phyloP scores from a whole-genome alignment of 2,888 invertebrate species.

The Napeogenes sylphis region DNA sequence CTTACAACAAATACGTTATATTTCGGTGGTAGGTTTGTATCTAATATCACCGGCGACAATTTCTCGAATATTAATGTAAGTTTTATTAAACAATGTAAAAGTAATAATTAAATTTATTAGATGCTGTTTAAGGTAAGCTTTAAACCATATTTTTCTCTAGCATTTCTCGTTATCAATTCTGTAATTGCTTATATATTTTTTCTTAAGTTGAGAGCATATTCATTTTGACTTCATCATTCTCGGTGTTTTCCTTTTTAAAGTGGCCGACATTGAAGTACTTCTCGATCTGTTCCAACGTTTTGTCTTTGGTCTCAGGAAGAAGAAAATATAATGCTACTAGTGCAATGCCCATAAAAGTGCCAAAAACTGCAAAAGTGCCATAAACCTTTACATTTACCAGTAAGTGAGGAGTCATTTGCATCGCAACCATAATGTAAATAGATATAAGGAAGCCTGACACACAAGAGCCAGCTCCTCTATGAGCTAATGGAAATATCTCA shows the following conservation, averaged over 20 bases:
- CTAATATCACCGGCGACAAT: too few species aligned
- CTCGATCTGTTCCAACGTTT: conserved; percentile 43
- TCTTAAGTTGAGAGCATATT: conserved; percentile 31
- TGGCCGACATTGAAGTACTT: conserved; percentile 43
- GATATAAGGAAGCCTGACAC: conserved; percentile 44
- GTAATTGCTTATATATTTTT: background rate
- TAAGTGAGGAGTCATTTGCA: conserved; percentile 49
- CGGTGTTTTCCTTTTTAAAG: conserved; percentile 32
- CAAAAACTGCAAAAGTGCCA: conserved; percentile 54
- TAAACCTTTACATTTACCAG: conserved; percentile 43
- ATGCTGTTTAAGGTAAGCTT: too few species aligned
- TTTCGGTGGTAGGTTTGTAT: too few species aligned
- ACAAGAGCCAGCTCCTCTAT: conserved; percentile 48
- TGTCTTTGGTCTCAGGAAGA: conserved; percentile 44
- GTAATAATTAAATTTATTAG: too few species aligned
- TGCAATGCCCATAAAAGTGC: conserved; percentile 35
- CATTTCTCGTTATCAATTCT: too few species aligned
- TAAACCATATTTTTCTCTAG: too few species aligned
- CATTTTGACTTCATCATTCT: conserved; percentile 34
- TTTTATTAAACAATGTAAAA: too few species aligned
- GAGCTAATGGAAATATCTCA: conserved; percentile 55
- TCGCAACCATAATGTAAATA: conserved; percentile 37
- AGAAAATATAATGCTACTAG: conserved; percentile 36
- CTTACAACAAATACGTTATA: too few species aligned
- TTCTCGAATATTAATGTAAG: too few species aligned